Percentiles rank a stretch among this genome's conserved stretches.
Conservation (phyloP, 1,140 invertebrate species). For the Bursaphelenchus mucronatus region DNA sequence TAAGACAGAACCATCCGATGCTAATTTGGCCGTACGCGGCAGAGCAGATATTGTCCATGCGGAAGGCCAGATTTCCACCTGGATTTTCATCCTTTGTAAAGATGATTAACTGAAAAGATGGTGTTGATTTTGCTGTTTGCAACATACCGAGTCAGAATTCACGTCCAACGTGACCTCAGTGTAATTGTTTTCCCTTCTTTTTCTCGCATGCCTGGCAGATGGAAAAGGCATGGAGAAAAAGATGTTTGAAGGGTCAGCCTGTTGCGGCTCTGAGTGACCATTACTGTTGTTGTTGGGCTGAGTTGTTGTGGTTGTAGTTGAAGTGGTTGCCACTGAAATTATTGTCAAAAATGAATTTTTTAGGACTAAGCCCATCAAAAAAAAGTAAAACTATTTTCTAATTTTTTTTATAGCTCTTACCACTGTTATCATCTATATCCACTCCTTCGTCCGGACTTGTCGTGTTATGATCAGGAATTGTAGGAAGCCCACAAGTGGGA, state of each 20-base stretch:
- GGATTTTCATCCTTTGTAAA: slow-evolving; percentile 36
- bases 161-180: slow-evolving; percentile 26
- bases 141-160: slow-evolving; percentile 27
- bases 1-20: too few relatives aligned
- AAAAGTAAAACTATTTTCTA: background rate
- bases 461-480: background rate
- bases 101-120: slow-evolving; percentile 34
- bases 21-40: too few relatives aligned
- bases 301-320: background rate
- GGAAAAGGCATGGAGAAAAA: slow-evolving; percentile 6
- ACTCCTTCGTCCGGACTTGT: background rate
- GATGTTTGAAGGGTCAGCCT: background rate
- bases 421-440: background rate
- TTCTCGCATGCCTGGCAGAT: slow-evolving; percentile 27
- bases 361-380: slow-evolving; percentile 1
- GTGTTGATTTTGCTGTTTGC: background rate
- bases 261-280: background rate
- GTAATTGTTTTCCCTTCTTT: background rate
- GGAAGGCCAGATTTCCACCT: background rate
- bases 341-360: background rate
- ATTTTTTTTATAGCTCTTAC: background rate
- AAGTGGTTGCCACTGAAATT: background rate
- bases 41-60: too few relatives aligned
- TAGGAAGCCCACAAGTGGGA: slow-evolving; percentile 10
- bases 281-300: background rate